Conservation (phyloP, 2,113 vertebrate genomes). For the Casuarius casuarius region DNA sequence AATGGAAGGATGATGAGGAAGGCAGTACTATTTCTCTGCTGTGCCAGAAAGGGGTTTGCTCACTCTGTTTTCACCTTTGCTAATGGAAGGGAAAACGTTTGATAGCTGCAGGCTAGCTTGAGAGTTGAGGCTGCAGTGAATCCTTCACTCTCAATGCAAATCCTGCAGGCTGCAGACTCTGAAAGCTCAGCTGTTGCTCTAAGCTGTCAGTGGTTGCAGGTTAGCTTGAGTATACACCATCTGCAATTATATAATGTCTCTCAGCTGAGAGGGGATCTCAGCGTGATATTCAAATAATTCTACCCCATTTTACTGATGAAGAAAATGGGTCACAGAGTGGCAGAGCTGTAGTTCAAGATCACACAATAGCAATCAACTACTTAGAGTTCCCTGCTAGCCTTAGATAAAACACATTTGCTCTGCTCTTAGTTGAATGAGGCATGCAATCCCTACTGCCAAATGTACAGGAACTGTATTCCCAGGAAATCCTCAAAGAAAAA, state of each 20-base stretch:
- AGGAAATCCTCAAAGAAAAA: neutral
- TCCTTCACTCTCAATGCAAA: fast-evolving
- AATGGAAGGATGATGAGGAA: neutral
- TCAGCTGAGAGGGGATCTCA: neutral
- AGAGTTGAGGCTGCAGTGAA: neutral
- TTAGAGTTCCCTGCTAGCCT: neutral
- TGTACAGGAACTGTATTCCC: neutral
- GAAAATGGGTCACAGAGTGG: neutral
- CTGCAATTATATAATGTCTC: neutral
- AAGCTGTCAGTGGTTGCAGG: fast-evolving
- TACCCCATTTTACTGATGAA: neutral
- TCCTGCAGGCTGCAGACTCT: neutral
- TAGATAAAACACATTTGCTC: neutral
- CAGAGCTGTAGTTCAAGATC: neutral
- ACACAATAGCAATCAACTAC: neutral
- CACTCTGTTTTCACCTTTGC: neutral
- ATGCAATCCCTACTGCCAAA: neutral
- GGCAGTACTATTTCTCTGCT: neutral
- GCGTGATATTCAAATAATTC: neutral
- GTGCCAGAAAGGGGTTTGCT: neutral
- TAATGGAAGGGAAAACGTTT: conserved; percentile 14
- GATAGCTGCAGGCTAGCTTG: neutral
- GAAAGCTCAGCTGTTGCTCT: neutral
- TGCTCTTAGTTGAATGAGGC: neutral
- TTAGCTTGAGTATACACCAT: neutral